Evolutionary conservation across 2,113 vertebrate species (phyloP).

Genomic region (Gasterosteus aculeatus): DNA sequence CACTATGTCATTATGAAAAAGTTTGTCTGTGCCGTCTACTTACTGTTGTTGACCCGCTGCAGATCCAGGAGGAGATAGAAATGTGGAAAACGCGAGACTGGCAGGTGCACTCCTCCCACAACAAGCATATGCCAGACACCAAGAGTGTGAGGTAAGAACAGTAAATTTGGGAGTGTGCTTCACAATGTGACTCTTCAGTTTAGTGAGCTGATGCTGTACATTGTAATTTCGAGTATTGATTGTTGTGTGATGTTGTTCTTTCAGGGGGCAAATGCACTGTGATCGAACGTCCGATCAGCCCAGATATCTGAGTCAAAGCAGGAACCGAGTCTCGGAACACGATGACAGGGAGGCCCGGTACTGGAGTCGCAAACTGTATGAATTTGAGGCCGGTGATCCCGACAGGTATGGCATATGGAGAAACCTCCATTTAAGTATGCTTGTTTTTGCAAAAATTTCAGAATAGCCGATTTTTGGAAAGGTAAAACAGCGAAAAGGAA

Average conservation of each 20-base stretch:
- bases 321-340: constrained; percentile 77
- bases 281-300: constrained; percentile 87
- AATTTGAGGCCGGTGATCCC: constrained; percentile 92
- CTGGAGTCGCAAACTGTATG: constrained; percentile 92
- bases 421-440: background rate
- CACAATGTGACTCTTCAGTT: constrained; percentile 20
- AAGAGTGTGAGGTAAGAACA: constrained; percentile 53
- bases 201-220: constrained; percentile 1
- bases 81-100: constrained; percentile 97
- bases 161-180: constrained; percentile 20
- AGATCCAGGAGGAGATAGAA: constrained; percentile 97
- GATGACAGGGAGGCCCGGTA: constrained; percentile 88
- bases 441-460: background rate
- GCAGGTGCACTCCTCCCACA: constrained; percentile 84
- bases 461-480: background rate
- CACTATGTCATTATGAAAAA: background rate
- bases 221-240: constrained; percentile 12
- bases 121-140: constrained; percentile 73
- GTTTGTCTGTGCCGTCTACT: constrained; percentile 7
- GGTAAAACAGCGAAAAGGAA: background rate
- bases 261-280: constrained; percentile 90
- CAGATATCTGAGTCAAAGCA: constrained; percentile 72
- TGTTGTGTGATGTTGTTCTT: constrained; percentile 19
- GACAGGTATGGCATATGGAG: constrained; percentile 83
- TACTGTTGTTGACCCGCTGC: constrained; percentile 29